Conservation (phyloP, 2,888 invertebrate species). For the Eremobia ochroleuca region DNA sequence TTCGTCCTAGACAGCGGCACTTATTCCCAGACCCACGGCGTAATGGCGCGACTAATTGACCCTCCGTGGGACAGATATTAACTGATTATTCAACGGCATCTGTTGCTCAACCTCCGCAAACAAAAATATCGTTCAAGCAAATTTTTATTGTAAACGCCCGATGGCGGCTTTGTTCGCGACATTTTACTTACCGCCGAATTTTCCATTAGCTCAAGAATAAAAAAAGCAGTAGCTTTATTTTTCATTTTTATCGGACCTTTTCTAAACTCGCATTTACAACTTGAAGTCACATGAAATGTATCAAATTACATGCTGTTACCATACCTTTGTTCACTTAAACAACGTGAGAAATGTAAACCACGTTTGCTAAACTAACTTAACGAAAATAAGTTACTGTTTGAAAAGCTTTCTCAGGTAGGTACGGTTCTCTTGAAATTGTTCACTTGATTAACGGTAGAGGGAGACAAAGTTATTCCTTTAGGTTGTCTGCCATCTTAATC, state of each 20-base stretch:
- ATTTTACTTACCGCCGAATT: constrained; percentile 40
- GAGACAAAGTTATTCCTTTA: constrained; percentile 43
- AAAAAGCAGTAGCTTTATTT: constrained; percentile 15
- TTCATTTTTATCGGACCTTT: constrained; percentile 7
- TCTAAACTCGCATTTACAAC: not conserved
- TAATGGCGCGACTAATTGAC: constrained; percentile 82
- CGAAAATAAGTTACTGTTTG: constrained; percentile 81
- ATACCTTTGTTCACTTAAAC: constrained; percentile 60
- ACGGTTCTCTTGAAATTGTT: constrained; percentile 75
- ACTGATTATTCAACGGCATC: constrained; percentile 78
- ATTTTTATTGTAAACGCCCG: constrained; percentile 34
- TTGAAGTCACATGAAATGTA: constrained; percentile 45
- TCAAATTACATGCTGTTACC: constrained; percentile 50
- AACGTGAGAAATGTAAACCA: constrained; percentile 66
- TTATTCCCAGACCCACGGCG: constrained; percentile 82
- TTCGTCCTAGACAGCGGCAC: constrained; percentile 78
- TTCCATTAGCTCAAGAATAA: constrained; percentile 41
- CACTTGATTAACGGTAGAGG: constrained; percentile 77
- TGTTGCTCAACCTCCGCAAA: constrained; percentile 71
- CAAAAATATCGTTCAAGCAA: constrained; percentile 56
- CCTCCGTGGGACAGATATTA: constrained; percentile 74
- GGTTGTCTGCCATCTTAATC: constrained; percentile 38
- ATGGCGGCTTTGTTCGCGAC: constrained; percentile 40
- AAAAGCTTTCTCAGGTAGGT: constrained; percentile 78
- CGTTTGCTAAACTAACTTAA: constrained; percentile 73